phyloP scores from a whole-genome alignment of 2,888 invertebrate genomes.

The Dynastes maya region DNA sequence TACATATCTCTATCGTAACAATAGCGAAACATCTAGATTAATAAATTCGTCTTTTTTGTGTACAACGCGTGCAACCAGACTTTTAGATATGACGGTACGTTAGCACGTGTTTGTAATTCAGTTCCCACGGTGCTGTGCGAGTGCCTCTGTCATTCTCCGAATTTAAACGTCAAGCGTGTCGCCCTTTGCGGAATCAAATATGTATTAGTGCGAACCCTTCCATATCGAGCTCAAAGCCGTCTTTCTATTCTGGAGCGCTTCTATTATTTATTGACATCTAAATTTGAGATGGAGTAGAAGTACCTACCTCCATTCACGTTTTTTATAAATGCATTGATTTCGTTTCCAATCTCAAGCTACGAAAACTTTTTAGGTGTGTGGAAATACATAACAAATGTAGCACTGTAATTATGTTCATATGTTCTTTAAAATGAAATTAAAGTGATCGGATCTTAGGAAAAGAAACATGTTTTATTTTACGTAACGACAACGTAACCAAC shows the following conservation, averaged over 20 bases:
- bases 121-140: slow-evolving; percentile 54
- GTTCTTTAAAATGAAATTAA: too few species aligned
- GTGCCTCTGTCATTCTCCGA: slow-evolving; percentile 50
- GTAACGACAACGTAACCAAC: too few species aligned
- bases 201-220: slow-evolving; percentile 57
- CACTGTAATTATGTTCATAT: too few species aligned
- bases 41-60: slow-evolving; percentile 44
- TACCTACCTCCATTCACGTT: slow-evolving; percentile 6
- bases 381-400: not conserved
- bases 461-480: too few species aligned
- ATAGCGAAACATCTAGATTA: slow-evolving; percentile 45
- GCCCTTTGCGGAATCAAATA: slow-evolving; percentile 58
- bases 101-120: slow-evolving; percentile 54
- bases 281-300: slow-evolving; percentile 52
- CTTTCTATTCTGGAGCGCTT: slow-evolving; percentile 59
- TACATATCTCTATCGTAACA: slow-evolving; percentile 28
- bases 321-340: slow-evolving; percentile 26
- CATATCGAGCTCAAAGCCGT: slow-evolving; percentile 61
- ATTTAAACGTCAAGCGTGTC: slow-evolving; percentile 58
- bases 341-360: slow-evolving; percentile 1
- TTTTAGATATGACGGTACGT: slow-evolving; percentile 40
- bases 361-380: slow-evolving; percentile 5
- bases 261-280: slow-evolving; percentile 63
- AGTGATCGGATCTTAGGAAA: too few species aligned
- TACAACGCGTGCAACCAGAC: slow-evolving; percentile 43